Percentiles rank a stretch among this genome's conserved stretches.
phyloP scores from a whole-genome alignment of 2,797 vertebrate genomes.

The Ctenopoma kingsleyae region DNA sequence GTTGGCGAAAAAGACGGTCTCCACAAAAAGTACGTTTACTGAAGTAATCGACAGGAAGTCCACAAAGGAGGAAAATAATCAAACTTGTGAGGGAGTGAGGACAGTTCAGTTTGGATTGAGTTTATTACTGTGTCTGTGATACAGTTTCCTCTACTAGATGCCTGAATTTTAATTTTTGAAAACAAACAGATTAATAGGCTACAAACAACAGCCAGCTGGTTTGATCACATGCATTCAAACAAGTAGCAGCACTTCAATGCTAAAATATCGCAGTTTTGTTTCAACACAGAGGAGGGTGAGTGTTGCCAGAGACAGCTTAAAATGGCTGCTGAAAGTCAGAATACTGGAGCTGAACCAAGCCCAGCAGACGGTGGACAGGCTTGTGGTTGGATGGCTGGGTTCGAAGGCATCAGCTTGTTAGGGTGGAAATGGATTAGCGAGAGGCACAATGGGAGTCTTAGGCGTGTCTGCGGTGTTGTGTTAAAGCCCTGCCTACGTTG shows the following conservation, averaged over 20 bases:
- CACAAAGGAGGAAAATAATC: slow-evolving; percentile 23
- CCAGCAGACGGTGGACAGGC: slow-evolving; percentile 77
- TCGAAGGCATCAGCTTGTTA: slow-evolving; percentile 82
- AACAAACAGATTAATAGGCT: slow-evolving; percentile 18
- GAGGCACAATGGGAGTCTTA: slow-evolving; percentile 82
- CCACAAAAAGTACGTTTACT: slow-evolving; percentile 32
- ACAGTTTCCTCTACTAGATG: neutral
- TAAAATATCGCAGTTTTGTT: slow-evolving; percentile 63
- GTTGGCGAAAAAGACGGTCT: slow-evolving; percentile 26
- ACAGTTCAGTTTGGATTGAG: slow-evolving; percentile 9
- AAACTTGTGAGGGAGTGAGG: slow-evolving; percentile 36
- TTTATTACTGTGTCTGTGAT: neutral
- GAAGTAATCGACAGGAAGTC: slow-evolving; percentile 50
- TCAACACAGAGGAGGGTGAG: slow-evolving; percentile 44
- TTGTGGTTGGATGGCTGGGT: slow-evolving; percentile 77
- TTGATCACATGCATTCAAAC: slow-evolving; percentile 28
- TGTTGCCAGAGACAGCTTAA: slow-evolving; percentile 74
- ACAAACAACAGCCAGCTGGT: slow-evolving; percentile 16
- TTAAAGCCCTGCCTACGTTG: slow-evolving; percentile 79
- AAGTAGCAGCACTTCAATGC: slow-evolving; percentile 37
- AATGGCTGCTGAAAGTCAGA: slow-evolving; percentile 79
- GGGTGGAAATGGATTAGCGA: slow-evolving; percentile 82
- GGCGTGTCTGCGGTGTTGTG: slow-evolving; percentile 79
- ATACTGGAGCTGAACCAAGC: slow-evolving; percentile 78
- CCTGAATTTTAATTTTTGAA: slow-evolving; percentile 14